phyloP scores from a whole-genome alignment of 64 coral and sea anemone species.

The Dendronephthya gigantea region DNA sequence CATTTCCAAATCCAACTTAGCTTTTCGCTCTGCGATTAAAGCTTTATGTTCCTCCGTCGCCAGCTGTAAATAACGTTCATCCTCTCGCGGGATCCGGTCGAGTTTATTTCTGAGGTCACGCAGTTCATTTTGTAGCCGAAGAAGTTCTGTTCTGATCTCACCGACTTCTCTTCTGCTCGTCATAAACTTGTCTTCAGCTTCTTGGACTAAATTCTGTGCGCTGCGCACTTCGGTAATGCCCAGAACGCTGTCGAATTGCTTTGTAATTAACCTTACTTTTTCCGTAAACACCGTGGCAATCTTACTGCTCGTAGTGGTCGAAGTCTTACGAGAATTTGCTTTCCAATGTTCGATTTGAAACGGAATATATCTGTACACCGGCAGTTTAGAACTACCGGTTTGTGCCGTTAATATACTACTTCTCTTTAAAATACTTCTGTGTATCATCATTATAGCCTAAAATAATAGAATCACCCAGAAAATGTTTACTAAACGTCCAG shows the following conservation, averaged over 20 bases:
- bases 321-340: background rate
- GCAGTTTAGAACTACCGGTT: background rate
- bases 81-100: slow-evolving; percentile 69
- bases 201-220: slow-evolving; percentile 55
- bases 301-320: background rate
- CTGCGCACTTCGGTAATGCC: slow-evolving; percentile 86
- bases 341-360: too few relatives aligned
- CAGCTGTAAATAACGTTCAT: slow-evolving; percentile 73
- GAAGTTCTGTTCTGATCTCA: slow-evolving; percentile 37
- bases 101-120: slow-evolving; percentile 56
- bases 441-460: background rate
- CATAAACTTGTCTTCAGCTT: slow-evolving; percentile 83
- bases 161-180: slow-evolving; percentile 49
- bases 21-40: slow-evolving; percentile 60
- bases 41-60: slow-evolving; percentile 86
- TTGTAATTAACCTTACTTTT: slow-evolving; percentile 32
- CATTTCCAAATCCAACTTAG: slow-evolving; percentile 46
- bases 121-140: slow-evolving; percentile 42
- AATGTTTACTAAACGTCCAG: background rate
- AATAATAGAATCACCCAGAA: background rate
- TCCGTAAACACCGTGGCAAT: background rate
- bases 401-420: background rate
- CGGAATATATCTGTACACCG: background rate
- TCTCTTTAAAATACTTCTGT: background rate
- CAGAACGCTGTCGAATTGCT: slow-evolving; percentile 62